phyloP scores from a whole-genome alignment of 2,888 invertebrate species.

The Eilema depressum region DNA sequence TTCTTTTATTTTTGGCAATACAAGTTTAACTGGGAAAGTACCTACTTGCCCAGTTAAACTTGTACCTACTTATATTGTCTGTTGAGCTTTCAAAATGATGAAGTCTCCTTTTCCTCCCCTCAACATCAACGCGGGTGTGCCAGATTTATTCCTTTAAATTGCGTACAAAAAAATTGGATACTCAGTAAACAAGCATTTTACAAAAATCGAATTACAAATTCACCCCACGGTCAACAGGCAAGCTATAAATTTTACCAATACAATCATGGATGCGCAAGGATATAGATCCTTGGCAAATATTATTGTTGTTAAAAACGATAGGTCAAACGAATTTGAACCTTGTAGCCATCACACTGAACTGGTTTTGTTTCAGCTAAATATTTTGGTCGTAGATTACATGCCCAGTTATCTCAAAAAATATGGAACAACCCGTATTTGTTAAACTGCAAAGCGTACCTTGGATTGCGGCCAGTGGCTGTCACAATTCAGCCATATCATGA shows the following conservation, averaged over 20 bases:
- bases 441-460: conserved; percentile 70
- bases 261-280: conserved; percentile 64
- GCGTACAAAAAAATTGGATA: conserved; percentile 58
- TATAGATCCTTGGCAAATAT: conserved; percentile 51
- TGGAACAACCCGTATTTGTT: conserved; percentile 50
- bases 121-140: too few relatives aligned
- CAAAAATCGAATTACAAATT: conserved; percentile 71
- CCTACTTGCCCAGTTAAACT: too few relatives aligned
- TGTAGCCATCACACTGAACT: conserved; percentile 46
- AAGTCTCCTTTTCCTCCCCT: not conserved
- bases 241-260: conserved; percentile 71
- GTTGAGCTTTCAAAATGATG: too few relatives aligned
- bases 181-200: conserved; percentile 58
- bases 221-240: conserved; percentile 61
- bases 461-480: conserved; percentile 65
- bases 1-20: too few relatives aligned
- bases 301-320: conserved; percentile 46
- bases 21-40: too few relatives aligned
- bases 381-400: conserved; percentile 52
- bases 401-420: conserved; percentile 58
- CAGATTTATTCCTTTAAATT: not conserved
- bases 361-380: conserved; percentile 45
- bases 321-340: conserved; percentile 51
- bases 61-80: too few relatives aligned
- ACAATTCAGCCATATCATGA: conserved; percentile 63